Base-by-base conservation (phyloP, 2,888 invertebrate genomes). In the Oeneis ivallda region DNA sequence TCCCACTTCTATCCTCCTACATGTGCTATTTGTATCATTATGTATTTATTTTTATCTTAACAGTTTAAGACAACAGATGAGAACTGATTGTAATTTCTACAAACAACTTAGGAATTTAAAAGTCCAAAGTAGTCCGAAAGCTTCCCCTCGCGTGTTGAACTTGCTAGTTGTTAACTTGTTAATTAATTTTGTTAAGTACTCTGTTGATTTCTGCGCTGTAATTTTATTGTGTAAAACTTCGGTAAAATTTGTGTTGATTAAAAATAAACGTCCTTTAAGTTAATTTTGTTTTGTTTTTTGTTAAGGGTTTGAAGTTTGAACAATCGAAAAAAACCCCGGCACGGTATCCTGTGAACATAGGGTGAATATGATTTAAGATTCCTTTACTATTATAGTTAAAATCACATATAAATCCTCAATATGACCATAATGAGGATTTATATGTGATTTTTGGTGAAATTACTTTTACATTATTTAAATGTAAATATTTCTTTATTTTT, bases 141-240 rank as follows among this genome's bases (percentile, higher is more conserved):
- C 52, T 61, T 61, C 41, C 52, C 41, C 61, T 9, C 11, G 61
- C 41, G 52, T 41, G 52, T 41, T 41, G n/a, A 41, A 39, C 39
- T 41, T 41, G 17, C 39, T 50, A 34, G 49, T 60, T 50, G 19
- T 34, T 45, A 49, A 59, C 52, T 61, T 15, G 39, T 41, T 61
- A 61, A 61, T 32, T n/a, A n/a, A n/a, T n/a, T n/a, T 61, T 59
- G 49, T 49, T 61, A 61, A 61, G 39, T 41, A 10, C 19, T 13
- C 26, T 61, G 59, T 49, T 49, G 49, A 49, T 49, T 60, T 60
- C 49, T 37, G 10, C 37, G 37, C 17, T 19, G 52, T 61, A 15
- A 52, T 61, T 37, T 37, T 37, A 37, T 9, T 61, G 50, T 52
- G 19, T 41, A 52, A 26, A 60, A 60, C n/a, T 39, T 39, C 13